Evolutionary conservation across 2,113 vertebrate species (phyloP).

Genomic region (Cynoglossus semilaevis): DNA sequence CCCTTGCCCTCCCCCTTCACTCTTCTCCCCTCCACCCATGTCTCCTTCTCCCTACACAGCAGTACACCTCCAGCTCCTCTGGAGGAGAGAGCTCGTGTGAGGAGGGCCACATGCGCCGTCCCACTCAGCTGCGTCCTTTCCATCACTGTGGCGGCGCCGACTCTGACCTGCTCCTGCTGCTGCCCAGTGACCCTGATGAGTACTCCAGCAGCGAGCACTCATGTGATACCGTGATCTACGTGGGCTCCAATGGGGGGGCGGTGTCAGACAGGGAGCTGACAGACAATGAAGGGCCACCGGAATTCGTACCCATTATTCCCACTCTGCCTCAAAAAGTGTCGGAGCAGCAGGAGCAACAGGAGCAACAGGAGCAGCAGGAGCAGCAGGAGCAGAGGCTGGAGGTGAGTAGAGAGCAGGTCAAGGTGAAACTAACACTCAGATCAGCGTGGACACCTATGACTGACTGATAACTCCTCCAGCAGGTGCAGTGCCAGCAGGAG

Average conservation of each 20-base stretch:
- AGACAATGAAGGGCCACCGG: constrained; percentile 94
- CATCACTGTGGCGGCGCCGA: constrained; percentile 84
- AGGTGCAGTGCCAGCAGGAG: constrained; percentile 53
- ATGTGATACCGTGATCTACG: constrained; percentile 97
- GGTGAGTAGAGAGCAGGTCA: constrained; percentile 44
- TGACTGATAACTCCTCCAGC: constrained; percentile 13
- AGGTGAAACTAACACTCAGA: constrained; percentile 31
- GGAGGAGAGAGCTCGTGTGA: constrained; percentile 98
- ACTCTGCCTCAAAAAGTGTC: constrained; percentile 76
- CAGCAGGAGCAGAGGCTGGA: constrained; percentile 47
- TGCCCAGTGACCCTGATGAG: constrained; percentile 93
- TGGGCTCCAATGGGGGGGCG: constrained; percentile 91
- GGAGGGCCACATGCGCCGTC: constrained; percentile 94
- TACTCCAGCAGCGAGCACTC: constrained; percentile 99
- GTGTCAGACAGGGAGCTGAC: constrained; percentile 95
- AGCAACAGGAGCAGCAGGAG: constrained; percentile 40
- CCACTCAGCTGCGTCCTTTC: constrained; percentile 92
- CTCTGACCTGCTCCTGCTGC: constrained; percentile 84
- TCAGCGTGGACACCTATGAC: background rate
- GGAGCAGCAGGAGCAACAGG: constrained; percentile 52
- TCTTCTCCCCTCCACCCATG: background rate
- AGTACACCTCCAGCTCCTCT: constrained; percentile 97
- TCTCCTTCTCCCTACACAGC: constrained; percentile 43
- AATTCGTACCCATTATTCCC: constrained; percentile 95
- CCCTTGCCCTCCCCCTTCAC: constrained; percentile 15